A percentile compares a stretch with the other conserved stretches of the same genome.
These are phyloP conservation scores for Drosophila rubida DNA, from an alignment of 2,888 invertebrate genomes.

Conservation along the genomic window DNA sequence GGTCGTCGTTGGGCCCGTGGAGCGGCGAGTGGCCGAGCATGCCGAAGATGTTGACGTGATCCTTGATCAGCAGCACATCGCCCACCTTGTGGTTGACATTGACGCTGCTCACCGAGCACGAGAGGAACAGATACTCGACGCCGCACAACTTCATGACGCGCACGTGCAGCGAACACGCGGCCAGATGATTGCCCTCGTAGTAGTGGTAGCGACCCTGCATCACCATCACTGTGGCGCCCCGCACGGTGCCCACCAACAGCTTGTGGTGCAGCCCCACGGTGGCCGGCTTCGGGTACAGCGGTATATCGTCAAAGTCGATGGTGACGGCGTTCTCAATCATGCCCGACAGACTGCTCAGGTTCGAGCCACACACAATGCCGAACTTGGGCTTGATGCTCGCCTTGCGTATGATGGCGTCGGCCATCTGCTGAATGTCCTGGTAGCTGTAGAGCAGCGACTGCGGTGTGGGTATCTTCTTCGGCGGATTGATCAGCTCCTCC, in stretches of 20 bases:
- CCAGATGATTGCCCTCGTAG: slow-evolving; percentile 97
- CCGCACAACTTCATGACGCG: slow-evolving; percentile 98
- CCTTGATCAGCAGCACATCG: slow-evolving; percentile 98
- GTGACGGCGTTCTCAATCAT: slow-evolving; percentile 88
- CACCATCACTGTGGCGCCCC: slow-evolving; percentile 93
- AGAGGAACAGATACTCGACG: slow-evolving; percentile 93
- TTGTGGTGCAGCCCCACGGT: slow-evolving; percentile 95
- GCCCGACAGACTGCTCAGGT: slow-evolving; percentile 90
- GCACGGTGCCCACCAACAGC: slow-evolving; percentile 94
- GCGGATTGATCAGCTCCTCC: slow-evolving; percentile 25
- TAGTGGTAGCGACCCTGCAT: slow-evolving; percentile 98
- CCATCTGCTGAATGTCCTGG: slow-evolving; percentile 91
- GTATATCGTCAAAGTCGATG: slow-evolving; percentile 95
- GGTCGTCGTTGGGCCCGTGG: slow-evolving; percentile 95
- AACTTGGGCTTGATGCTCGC: slow-evolving; percentile 91
- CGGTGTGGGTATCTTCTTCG: slow-evolving; percentile 45
- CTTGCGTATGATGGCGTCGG: slow-evolving; percentile 89
- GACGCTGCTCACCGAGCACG: slow-evolving; percentile 98
- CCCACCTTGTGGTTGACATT: slow-evolving; percentile 90
- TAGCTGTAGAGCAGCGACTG: slow-evolving; percentile 87
- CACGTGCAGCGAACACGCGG: slow-evolving; percentile 96
- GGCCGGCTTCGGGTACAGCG: slow-evolving; percentile 95
- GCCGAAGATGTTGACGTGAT: slow-evolving; percentile 98
- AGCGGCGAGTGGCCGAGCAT: slow-evolving; percentile 95
- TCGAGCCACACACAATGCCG: slow-evolving; percentile 98